Evolutionary conservation across 1,140 invertebrate genomes (phyloP).

Genomic region (Apis dorsata): DNA sequence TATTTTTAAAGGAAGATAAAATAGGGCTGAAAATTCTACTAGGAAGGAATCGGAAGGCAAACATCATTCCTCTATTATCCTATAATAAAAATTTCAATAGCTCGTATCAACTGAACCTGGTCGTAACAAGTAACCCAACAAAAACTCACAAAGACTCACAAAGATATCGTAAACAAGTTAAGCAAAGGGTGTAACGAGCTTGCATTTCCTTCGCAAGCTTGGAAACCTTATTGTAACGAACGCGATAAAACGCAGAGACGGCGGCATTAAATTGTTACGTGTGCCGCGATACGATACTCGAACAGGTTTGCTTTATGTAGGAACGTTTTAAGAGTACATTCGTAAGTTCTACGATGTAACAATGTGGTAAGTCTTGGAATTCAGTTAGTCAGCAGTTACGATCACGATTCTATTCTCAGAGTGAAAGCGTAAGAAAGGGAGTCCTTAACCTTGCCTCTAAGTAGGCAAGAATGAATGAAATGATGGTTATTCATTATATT

Average conservation of each 20-base stretch:
- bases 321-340: not conserved
- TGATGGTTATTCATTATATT: slow-evolving; percentile 21
- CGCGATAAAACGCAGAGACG: slow-evolving; percentile 2
- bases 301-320: not conserved
- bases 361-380: not conserved
- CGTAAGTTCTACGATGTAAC: not conserved
- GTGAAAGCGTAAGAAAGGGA: slow-evolving; percentile 19
- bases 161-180: not conserved
- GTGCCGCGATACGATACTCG: not conserved
- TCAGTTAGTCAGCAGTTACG: slow-evolving; percentile 14
- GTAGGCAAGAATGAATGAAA: slow-evolving; percentile 20
- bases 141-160: not conserved
- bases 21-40: too few species aligned
- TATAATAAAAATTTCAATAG: too few species aligned
- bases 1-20: too few species aligned
- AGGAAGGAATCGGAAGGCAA: too few species aligned
- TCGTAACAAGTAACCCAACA: too few species aligned
- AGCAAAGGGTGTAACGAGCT: not conserved
- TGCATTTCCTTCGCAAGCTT: not conserved
- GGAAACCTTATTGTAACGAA: not conserved
- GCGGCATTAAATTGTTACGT: not conserved
- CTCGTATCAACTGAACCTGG: too few species aligned
- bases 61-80: too few species aligned
- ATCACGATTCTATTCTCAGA: not conserved
- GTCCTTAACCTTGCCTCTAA: not conserved